Conservation (phyloP, 92 coral and sea anemone genomes). For the Zoanthus gigantus region DNA sequence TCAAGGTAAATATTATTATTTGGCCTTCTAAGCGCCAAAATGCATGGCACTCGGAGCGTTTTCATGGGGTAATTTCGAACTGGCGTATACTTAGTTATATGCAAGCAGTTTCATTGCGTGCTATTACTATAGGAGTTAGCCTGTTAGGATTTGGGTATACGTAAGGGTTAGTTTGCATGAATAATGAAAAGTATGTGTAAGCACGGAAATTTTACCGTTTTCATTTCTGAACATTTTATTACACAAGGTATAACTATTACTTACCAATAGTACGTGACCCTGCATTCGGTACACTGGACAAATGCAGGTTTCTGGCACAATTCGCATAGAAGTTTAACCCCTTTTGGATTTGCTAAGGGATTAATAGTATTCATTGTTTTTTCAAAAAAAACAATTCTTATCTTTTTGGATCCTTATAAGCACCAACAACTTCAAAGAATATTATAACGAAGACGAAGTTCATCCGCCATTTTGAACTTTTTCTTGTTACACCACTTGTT, state of each 20-base stretch:
- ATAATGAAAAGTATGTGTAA: no score
- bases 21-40: no score
- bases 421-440: slow-evolving; percentile 3
- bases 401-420: neutral
- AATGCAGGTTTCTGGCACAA: slow-evolving; percentile 98
- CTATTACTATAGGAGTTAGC: no score
- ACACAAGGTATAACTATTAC: neutral
- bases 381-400: neutral
- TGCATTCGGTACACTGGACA: slow-evolving; percentile 91
- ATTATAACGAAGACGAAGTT: neutral
- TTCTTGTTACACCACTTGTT: neutral
- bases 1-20: no score
- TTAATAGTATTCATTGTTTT: slow-evolving; percentile 83
- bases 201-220: neutral
- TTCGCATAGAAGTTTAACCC: slow-evolving; percentile 94
- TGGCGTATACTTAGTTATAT: no score
- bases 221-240: neutral
- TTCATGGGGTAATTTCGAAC: no score
- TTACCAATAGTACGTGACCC: slow-evolving; percentile 98
- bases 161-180: no score
- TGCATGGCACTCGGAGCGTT: no score
- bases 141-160: no score
- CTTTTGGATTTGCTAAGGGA: slow-evolving; percentile 97
- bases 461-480: slow-evolving; percentile 35
- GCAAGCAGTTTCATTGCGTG: no score